Percentiles rank a stretch among this genome's conserved stretches.
These are phyloP conservation scores for Anguilla marmorata DNA, from an alignment of 2,797 vertebrate genomes.

Conservation along the genomic window DNA sequence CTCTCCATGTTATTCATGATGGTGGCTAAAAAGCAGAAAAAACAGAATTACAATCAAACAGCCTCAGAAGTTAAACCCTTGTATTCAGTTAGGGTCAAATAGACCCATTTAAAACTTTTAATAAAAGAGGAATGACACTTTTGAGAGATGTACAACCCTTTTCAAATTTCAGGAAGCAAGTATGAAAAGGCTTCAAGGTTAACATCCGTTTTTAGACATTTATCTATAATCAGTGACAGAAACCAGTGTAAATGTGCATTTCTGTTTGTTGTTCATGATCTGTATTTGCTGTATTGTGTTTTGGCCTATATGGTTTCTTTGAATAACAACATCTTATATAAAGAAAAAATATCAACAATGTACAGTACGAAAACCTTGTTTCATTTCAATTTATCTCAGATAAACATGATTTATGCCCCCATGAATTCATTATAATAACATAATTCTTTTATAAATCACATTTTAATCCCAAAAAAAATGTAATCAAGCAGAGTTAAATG, in stretches of 20 bases:
- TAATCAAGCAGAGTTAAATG: too few relatives aligned
- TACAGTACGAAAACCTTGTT: too few relatives aligned
- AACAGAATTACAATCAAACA: background rate
- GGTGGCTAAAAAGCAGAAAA: conserved; percentile 65
- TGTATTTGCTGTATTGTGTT: background rate
- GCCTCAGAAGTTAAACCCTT: background rate
- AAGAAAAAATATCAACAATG: too few relatives aligned
- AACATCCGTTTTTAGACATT: too few relatives aligned
- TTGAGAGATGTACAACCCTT: background rate
- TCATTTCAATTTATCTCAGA: too few relatives aligned
- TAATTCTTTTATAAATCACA: too few relatives aligned
- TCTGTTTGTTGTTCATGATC: background rate
- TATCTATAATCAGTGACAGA: background rate
- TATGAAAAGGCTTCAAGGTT: too few relatives aligned
- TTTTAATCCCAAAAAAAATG: background rate
- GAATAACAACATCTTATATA: background rate
- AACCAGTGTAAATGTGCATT: background rate
- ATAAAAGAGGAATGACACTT: background rate
- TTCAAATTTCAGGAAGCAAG: too few relatives aligned
- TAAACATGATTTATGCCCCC: too few relatives aligned
- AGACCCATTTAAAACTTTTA: background rate
- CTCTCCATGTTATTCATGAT: conserved; percentile 84
- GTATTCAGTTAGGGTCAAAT: background rate
- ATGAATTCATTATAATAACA: too few relatives aligned
- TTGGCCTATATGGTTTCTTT: background rate